Evolutionary conservation across 1,140 invertebrate species (phyloP).

Genomic region (Metaphire vulgaris): DNA sequence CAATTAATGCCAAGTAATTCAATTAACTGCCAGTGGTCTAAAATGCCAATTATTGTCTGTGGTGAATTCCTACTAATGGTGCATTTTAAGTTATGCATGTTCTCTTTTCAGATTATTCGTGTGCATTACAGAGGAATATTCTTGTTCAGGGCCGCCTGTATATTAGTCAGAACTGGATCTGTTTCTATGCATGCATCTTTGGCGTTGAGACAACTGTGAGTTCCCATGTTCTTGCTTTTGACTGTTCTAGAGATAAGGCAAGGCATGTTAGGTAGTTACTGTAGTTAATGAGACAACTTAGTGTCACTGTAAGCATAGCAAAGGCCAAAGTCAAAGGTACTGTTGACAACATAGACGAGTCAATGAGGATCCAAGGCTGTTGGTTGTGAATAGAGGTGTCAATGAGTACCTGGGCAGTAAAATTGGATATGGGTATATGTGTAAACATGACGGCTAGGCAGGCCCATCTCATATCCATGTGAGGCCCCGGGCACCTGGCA

Average conservation of each 20-base stretch:
- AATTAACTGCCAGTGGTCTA: not conserved
- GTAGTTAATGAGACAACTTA: too few relatives aligned
- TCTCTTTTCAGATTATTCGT: conserved; percentile 75
- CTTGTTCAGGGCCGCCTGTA: conserved; percentile 84
- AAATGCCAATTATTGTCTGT: not conserved
- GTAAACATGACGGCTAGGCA: too few relatives aligned
- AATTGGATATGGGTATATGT: too few relatives aligned
- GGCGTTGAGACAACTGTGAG: conserved; percentile 76
- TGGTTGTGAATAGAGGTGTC: not conserved
- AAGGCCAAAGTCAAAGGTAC: not conserved
- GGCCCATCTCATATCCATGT: too few relatives aligned
- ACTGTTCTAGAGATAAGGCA: too few relatives aligned
- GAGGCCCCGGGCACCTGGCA: too few relatives aligned
- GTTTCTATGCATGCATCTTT: conserved; percentile 92
- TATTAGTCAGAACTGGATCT: conserved; percentile 84
- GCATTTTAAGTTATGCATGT: not conserved
- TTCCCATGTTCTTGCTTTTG: not conserved
- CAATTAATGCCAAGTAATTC: not conserved
- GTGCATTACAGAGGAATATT: conserved; percentile 89
- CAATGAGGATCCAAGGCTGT: too few relatives aligned
- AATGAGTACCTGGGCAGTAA: not conserved
- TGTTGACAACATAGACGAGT: not conserved
- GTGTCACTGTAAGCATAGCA: too few relatives aligned
- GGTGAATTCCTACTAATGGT: not conserved
- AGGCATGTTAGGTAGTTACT: too few relatives aligned